These are phyloP conservation scores for Dryocosmus kuriphilus DNA, from an alignment of 2,888 invertebrate genomes.

Conservation along the genomic window DNA sequence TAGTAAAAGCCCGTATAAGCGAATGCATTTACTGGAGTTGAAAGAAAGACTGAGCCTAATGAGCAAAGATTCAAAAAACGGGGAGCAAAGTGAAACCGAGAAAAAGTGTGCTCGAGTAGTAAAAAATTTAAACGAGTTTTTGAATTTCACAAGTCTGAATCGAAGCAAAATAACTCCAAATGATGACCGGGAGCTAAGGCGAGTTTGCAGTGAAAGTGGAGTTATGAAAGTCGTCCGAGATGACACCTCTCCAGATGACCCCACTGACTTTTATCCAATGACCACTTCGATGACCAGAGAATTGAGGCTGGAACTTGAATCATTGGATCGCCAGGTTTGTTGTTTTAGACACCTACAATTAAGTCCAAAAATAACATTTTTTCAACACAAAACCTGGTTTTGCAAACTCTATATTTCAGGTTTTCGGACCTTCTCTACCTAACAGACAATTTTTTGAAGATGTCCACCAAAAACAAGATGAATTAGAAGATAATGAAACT, in stretches of 20 bases:
- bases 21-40: slow-evolving; percentile 61
- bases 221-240: slow-evolving; percentile 68
- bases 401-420: slow-evolving; percentile 77
- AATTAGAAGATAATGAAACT: slow-evolving; percentile 70
- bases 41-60: slow-evolving; percentile 58
- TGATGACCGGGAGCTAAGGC: slow-evolving; percentile 69
- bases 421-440: slow-evolving; percentile 82
- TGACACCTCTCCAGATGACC: slow-evolving; percentile 85
- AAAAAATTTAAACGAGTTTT: slow-evolving; percentile 91
- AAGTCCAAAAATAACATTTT: background rate
- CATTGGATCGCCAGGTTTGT: slow-evolving; percentile 88
- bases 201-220: slow-evolving; percentile 70
- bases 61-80: slow-evolving; percentile 56
- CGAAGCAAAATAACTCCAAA: slow-evolving; percentile 80
- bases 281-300: slow-evolving; percentile 92
- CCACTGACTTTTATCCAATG: slow-evolving; percentile 89
- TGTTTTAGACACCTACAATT: background rate
- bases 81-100: slow-evolving; percentile 63
- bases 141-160: slow-evolving; percentile 86
- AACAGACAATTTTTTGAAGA: slow-evolving; percentile 69
- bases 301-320: slow-evolving; percentile 88
- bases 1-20: slow-evolving; percentile 62
- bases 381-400: background rate
- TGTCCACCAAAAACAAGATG: slow-evolving; percentile 63
- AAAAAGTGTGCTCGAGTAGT: slow-evolving; percentile 80